Evolutionary conservation across 2,888 invertebrate species (phyloP), one percentile per base, ranked within the genome.

Genomic region (Eurytoma californica): DNA sequence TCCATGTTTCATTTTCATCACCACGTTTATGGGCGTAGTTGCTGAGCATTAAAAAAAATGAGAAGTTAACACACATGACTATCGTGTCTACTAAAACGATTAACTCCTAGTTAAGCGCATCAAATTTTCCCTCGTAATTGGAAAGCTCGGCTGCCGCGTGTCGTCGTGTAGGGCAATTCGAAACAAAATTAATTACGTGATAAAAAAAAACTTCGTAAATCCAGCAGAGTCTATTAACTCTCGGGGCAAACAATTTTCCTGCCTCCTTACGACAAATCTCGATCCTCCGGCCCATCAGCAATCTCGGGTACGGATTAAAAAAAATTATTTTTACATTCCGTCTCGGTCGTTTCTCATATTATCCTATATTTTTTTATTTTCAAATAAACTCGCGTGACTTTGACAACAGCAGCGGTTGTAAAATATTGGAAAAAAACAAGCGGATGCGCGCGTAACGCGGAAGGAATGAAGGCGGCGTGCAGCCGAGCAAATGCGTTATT

Each of bases 91-190:
- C 66, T 74, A 74, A 74, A 74, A 58, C 58, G 66, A 74, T 66
- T 66, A 66, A 74, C 28, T 61, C 39, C 24, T 58, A 66, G 74
- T 74, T 74, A 73, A 75, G 67, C 67, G 60, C 60, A 67, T 75
- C 67, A 67, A 75, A 75, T 67, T 75, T 67, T 49, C 74, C 28
- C 16, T 4, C 49, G 57, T 74, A 74, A 74, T 74, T 67, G 67
- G 58, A 12, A 67, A 58, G 65, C 66, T 58, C 67, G 28, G 57
- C 65, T 16, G 9, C 12, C 53, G 20, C 39, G 53, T 20, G 47
- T 24, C 30, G 60, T 70, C 47, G 12, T 57, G 20, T n/a, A n/a
- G 28, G n/a, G 67, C 28, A 2, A n/a, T 67, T 66, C n/a, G 20
- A 65, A 73, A 65, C 65, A 65, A 28, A n/a, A 57, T 65, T 73